phyloP scores from a whole-genome alignment of 2,888 invertebrate genomes.

The Xestoiulus laeticollis region DNA sequence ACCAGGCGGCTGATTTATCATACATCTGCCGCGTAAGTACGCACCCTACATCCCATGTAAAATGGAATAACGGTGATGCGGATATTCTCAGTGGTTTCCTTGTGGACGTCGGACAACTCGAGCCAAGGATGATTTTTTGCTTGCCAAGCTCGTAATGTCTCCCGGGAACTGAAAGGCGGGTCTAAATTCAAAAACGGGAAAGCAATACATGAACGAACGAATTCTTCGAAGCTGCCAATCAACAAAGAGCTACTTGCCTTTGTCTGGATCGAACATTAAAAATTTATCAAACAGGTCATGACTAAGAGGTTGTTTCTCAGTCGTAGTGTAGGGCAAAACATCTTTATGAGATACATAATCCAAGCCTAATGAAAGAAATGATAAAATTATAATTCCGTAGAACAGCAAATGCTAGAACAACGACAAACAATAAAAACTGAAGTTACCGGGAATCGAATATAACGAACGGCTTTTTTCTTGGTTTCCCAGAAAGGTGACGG shows the following conservation, averaged over 20 bases:
- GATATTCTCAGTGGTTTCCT: constrained; percentile 95
- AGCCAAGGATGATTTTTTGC: constrained; percentile 98
- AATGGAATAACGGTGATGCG: constrained; percentile 98
- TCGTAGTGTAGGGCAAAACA: constrained; percentile 91
- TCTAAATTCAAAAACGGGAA: constrained; percentile 67
- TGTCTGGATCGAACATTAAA: constrained; percentile 79
- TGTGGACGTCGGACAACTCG: constrained; percentile 94
- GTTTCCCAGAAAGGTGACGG: constrained; percentile 95
- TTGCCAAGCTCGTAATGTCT: constrained; percentile 93
- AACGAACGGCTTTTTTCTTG: constrained; percentile 94
- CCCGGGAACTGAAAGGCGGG: constrained; percentile 87
- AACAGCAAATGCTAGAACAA: not conserved
- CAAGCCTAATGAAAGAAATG: constrained; percentile 70
- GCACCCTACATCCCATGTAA: constrained; percentile 92
- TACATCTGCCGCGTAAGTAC: not conserved
- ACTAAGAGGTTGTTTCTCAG: constrained; percentile 86
- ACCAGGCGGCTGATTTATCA: not conserved
- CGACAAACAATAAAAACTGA: not conserved
- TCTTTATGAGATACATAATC: constrained; percentile 99
- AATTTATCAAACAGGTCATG: constrained; percentile 98
- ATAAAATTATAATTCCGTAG: not conserved
- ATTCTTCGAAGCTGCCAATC: not conserved
- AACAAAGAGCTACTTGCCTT: constrained; percentile 68
- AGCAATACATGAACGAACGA: too few relatives aligned
- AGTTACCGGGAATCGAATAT: constrained; percentile 83